Evolutionary conservation across 2,797 vertebrate genomes (phyloP).

Genomic region (Propithecus deckenii): DNA sequence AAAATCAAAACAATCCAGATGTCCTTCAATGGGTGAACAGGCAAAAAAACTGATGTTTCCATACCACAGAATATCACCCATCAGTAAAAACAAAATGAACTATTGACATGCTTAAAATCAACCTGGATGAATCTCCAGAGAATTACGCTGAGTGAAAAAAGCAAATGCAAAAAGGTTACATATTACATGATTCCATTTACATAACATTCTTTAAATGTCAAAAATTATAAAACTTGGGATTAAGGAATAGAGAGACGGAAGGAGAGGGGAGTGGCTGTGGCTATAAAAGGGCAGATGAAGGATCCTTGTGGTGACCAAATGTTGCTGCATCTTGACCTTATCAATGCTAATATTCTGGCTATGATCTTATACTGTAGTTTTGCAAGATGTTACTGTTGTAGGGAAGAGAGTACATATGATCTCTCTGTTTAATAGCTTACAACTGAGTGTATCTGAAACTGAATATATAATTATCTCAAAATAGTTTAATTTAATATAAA

Average conservation of each 20-base stretch:
- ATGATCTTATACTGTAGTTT: not conserved
- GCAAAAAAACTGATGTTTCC: not conserved
- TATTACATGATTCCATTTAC: not conserved
- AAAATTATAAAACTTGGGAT: not conserved
- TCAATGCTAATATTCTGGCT: not conserved
- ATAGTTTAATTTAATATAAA: not conserved
- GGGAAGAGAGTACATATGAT: not conserved
- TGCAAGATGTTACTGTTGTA: not conserved
- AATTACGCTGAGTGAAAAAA: not conserved
- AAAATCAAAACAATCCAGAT: not conserved
- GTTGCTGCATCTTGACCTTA: not conserved
- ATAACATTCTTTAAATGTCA: not conserved
- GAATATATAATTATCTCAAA: not conserved
- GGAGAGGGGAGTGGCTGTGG: rapidly evolving
- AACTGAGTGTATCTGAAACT: not conserved
- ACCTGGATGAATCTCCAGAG: not conserved
- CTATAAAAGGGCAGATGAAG: not conserved
- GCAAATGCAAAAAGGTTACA: not conserved
- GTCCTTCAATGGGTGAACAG: not conserved
- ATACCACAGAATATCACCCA: not conserved
- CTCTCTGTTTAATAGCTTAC: not conserved
- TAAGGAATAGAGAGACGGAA: not conserved
- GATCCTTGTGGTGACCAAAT: not conserved
- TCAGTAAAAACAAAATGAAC: not conserved
- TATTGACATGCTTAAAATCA: not conserved